Evolutionary conservation across 2,888 invertebrate genomes (phyloP).

Genomic region (Hypsopygia costalis): DNA sequence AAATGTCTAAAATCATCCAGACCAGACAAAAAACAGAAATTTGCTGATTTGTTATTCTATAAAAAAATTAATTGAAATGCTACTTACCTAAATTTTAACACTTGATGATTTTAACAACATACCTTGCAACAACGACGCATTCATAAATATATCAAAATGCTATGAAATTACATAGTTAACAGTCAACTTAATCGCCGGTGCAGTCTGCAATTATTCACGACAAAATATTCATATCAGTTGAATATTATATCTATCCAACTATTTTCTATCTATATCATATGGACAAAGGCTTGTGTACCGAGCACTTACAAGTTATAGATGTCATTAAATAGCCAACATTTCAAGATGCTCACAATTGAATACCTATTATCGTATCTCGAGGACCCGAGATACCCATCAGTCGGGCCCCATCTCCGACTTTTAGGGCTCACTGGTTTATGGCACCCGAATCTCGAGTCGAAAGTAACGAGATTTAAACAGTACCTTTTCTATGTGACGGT

Average conservation of each 20-base stretch:
- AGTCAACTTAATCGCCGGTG: constrained; percentile 32
- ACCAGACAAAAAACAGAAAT: no score
- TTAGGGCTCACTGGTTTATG: constrained; percentile 40
- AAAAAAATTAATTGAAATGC: no score
- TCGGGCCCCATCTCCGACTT: constrained; percentile 44
- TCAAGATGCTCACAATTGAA: no score
- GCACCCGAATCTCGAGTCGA: constrained; percentile 32
- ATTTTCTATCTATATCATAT: neutral
- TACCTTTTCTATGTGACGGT: constrained; percentile 34
- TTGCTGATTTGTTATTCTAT: no score
- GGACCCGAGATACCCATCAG: constrained; percentile 41
- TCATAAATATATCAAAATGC: no score
- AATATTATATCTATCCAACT: constrained; percentile 29
- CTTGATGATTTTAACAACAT: no score
- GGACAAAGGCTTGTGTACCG: constrained; percentile 19
- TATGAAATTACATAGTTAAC: constrained; percentile 36
- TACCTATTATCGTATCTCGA: constrained; percentile 32
- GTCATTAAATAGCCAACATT: no score
- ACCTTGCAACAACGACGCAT: no score
- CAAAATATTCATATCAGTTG: constrained; percentile 34
- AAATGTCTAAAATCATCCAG: no score
- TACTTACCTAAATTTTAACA: no score
- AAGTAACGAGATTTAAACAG: constrained; percentile 30
- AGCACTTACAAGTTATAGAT: no score
- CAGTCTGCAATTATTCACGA: constrained; percentile 39